Evolutionary conservation across 2,888 invertebrate genomes (phyloP).

Genomic region (Eupithecia vulgata): DNA sequence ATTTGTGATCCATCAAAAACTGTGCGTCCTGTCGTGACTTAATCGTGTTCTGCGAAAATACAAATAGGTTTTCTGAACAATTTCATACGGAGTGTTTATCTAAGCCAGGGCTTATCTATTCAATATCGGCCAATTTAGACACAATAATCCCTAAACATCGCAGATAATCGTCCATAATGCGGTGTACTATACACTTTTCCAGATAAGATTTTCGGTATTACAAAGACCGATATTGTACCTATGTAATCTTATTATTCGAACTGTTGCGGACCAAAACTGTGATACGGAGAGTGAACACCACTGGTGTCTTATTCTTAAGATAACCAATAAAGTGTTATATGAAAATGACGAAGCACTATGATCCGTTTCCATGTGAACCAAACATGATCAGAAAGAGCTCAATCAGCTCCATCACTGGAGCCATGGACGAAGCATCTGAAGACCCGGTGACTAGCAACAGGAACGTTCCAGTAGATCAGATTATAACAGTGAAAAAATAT

Average conservation of each 20-base stretch:
- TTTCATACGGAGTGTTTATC: conserved; percentile 11
- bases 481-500: conserved; percentile 54
- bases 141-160: conserved; percentile 28
- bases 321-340: background rate
- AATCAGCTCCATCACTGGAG: conserved; percentile 54
- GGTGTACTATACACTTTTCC: conserved; percentile 19
- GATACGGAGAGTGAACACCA: conserved; percentile 18
- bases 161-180: conserved; percentile 22
- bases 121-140: conserved; percentile 1
- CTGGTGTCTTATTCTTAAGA: conserved; percentile 14
- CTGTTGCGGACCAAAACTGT: conserved; percentile 25
- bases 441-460: background rate
- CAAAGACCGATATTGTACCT: conserved; percentile 25
- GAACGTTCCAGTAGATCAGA: background rate
- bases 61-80: background rate
- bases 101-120: conserved; percentile 11
- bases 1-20: background rate
- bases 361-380: conserved; percentile 45
- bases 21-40: background rate
- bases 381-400: conserved; percentile 51
- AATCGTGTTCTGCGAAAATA: background rate
- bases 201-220: conserved; percentile 23
- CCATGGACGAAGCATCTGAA: conserved; percentile 56
- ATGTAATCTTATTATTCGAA: background rate
- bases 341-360: conserved; percentile 30